Percentiles rank a stretch among this genome's conserved stretches.
These are phyloP conservation scores for Chiroxiphia lanceolata DNA, from an alignment of 2,797 vertebrate genomes.

Conservation along the genomic window DNA sequence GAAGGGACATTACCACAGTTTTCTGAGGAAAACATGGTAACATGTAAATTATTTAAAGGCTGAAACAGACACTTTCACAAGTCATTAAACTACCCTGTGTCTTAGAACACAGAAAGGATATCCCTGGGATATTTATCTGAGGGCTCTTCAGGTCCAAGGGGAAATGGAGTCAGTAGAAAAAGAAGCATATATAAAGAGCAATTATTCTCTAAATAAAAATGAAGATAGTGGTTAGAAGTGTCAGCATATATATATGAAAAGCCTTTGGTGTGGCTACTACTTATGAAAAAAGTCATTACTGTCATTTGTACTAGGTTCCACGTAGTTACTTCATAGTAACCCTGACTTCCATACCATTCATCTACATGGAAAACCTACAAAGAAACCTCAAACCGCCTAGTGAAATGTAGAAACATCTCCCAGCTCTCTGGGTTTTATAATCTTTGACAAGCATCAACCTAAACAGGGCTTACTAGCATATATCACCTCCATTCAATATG, in stretches of 20 bases:
- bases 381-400: not conserved
- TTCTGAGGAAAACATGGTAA: not conserved
- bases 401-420: not conserved
- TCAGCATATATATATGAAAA: conserved; percentile 8
- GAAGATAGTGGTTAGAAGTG: not conserved
- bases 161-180: conserved; percentile 1
- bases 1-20: not conserved
- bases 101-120: not conserved
- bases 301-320: not conserved
- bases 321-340: not conserved
- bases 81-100: conserved; percentile 24
- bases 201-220: conserved; percentile 45
- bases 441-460: not conserved
- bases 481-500: not conserved
- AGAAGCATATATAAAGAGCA: not conserved
- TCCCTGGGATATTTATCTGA: conserved; percentile 27
- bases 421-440: not conserved
- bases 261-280: not conserved
- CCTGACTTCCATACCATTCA: not conserved
- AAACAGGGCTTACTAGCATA: not conserved
- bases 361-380: not conserved
- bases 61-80: conserved; percentile 29
- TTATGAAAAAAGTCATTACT: conserved; percentile 3
- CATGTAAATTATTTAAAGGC: conserved; percentile 24
- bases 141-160: not conserved